These are phyloP conservation scores for Morbakka virulenta DNA, from an alignment of 30 jellyfish, hydroid and myxozoan species.

Conservation along the genomic window DNA sequence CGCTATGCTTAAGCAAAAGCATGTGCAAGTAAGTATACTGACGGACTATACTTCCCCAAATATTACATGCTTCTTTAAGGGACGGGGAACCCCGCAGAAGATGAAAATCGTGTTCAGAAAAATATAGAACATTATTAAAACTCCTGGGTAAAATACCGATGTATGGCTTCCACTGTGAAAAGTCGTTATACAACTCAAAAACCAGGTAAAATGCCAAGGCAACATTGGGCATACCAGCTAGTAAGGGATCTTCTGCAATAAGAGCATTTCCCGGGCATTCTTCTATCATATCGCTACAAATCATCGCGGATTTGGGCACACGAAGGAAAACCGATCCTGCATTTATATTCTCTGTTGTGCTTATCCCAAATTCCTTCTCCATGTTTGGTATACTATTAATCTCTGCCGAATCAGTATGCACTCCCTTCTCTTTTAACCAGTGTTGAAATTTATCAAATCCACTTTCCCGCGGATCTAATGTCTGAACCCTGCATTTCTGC, in stretches of 20 bases:
- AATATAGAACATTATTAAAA: constrained; percentile 42
- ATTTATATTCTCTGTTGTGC: constrained; percentile 6
- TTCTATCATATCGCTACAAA: constrained; percentile 20
- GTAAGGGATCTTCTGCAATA: constrained; percentile 43
- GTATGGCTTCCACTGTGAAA: constrained; percentile 57
- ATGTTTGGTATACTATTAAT: background rate
- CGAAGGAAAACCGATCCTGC: constrained; percentile 8
- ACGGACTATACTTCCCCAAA: constrained; percentile 49
- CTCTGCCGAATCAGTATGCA: constrained; percentile 19
- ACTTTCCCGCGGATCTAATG: constrained; percentile 17
- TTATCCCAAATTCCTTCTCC: constrained; percentile 24
- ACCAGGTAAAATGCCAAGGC: constrained; percentile 53
- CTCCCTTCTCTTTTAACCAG: constrained; percentile 22
- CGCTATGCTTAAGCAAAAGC: constrained; percentile 35
- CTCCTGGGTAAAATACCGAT: constrained; percentile 35
- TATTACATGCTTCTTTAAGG: constrained; percentile 30
- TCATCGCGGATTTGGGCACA: constrained; percentile 39
- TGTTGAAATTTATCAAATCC: constrained; percentile 15
- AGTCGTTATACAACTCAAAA: constrained; percentile 17
- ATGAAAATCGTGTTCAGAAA: constrained; percentile 28
- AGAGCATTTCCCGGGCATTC: constrained; percentile 18
- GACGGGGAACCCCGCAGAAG: constrained; percentile 31
- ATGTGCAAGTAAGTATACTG: constrained; percentile 58
- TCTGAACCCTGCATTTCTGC: background rate
- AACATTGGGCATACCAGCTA: constrained; percentile 61